A percentile compares a stretch with the other conserved stretches of the same genome.
phyloP scores from a whole-genome alignment of 2,113 vertebrate species.

The Phocoena sinus region DNA sequence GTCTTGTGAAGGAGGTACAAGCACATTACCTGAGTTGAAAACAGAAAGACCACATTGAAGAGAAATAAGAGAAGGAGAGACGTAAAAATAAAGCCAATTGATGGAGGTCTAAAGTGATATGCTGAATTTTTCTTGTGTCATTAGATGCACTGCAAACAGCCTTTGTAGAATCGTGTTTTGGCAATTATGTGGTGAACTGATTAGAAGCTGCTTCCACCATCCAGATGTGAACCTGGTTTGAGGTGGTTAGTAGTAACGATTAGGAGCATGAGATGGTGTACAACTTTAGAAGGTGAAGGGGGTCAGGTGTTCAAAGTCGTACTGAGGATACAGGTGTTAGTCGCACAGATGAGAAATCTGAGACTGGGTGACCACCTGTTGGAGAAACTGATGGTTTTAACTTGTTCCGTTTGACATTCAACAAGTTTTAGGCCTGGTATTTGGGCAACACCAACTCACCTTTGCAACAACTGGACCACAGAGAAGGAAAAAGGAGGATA shows the following conservation, averaged over 20 bases:
- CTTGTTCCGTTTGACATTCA: fast-evolving
- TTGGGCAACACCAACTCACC: not conserved
- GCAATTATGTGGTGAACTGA: fast-evolving
- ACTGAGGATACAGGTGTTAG: not conserved
- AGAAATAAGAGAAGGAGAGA: not conserved
- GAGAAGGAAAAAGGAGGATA: not conserved
- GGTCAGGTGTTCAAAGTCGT: not conserved
- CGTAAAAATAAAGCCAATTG: not conserved
- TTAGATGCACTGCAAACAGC: not conserved
- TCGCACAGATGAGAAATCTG: not conserved
- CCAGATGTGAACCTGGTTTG: not conserved
- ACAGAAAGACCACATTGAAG: not conserved
- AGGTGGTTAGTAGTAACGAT: not conserved
- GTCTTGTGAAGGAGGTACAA: not conserved
- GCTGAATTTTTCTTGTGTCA: not conserved
- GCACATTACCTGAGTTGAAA: not conserved
- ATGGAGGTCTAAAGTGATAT: not conserved
- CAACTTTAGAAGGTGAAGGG: not conserved
- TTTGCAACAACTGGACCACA: not conserved
- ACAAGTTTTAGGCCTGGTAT: not conserved
- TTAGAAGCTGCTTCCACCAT: not conserved
- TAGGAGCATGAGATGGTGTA: not conserved
- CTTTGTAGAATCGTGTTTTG: not conserved
- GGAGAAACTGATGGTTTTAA: not conserved
- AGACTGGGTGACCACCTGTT: not conserved